A percentile compares a stretch with the other conserved stretches of the same genome.
These are phyloP conservation scores for Pungitius pungitius DNA, from an alignment of 2,113 vertebrate genomes.

Conservation along the genomic window DNA sequence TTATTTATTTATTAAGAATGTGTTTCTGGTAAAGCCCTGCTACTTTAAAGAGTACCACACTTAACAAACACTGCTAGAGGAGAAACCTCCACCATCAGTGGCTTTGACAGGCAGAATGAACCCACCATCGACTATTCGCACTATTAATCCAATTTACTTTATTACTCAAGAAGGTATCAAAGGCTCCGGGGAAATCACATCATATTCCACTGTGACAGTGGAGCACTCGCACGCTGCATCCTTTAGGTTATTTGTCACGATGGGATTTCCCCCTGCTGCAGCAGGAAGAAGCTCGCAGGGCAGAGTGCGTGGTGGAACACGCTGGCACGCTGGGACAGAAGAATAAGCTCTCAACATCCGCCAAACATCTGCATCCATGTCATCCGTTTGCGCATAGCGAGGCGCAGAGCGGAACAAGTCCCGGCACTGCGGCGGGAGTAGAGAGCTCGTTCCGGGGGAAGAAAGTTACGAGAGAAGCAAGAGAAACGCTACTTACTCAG, in stretches of 20 bases:
- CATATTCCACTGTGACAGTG: background rate
- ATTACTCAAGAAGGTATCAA: background rate
- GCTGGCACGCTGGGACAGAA: background rate
- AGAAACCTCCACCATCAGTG: background rate
- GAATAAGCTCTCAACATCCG: background rate
- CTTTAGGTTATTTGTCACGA: background rate
- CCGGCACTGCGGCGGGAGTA: conserved; percentile 13
- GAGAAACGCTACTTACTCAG: conserved; percentile 74
- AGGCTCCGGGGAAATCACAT: background rate
- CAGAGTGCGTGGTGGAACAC: background rate
- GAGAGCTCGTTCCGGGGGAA: background rate
- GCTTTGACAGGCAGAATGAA: background rate
- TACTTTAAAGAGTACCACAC: background rate
- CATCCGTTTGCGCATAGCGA: conserved; percentile 7
- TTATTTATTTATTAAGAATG: background rate
- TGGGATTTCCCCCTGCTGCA: background rate
- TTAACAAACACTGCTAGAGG: background rate
- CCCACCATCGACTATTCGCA: no score
- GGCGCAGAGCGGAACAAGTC: background rate
- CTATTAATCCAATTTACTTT: background rate
- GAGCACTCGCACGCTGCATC: conserved; percentile 19
- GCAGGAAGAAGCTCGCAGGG: background rate
- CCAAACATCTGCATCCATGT: background rate
- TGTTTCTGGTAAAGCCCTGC: background rate
- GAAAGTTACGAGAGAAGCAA: background rate